Base-by-base conservation (phyloP, 2,113 vertebrate species). In the Mormyrus iriodes region DNA sequence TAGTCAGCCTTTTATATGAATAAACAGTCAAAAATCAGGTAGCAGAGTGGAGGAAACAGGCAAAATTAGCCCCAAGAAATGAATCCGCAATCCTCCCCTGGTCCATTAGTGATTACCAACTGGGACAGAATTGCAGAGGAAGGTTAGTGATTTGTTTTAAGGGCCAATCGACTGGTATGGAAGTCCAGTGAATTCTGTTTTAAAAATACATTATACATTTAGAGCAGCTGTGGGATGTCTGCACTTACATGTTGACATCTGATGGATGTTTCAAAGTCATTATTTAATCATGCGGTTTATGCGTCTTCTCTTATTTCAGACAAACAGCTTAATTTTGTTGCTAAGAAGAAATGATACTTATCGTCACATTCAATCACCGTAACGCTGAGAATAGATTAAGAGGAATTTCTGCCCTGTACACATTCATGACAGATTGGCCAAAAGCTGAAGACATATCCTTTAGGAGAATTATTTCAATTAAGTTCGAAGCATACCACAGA, bases 141-240 rank as follows among this genome's bases (percentile, higher is more conserved):
- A 97, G 97, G 97, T 98, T 98, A 98, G 99, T 99, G 97, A 97
- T 97, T 97, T 96, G 96, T 96, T 97, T 97, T 96, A 95, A 95
- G 97, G 52, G 96, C 96, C 97, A 96, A 98, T 97, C 98, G 97
- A 99, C 97, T 97, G 96, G 95, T 97, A 97, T 97, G 97, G 97
- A 97, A 96, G 97, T 95, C 96, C 95, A 96, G 95, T 97, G 97
- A 97, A 96, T 97, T 97, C 96, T 97, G 97, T 99, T 97, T 99
- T 99, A 98, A 98, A 99, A 99, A 99, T 99, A 98, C 98, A 98
- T 97, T 97, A 97, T 90, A 96, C 96, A 97, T 7, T 46, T 48
- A 97, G 96, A 97, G 95, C 96, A 98, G 97, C 96, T 96, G 96
- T 95, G 95, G 94, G 94, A 94, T 96, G 95, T 96, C 95, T 96